Conservation (phyloP, 2,797 vertebrate genomes). For the Sebastes hubbsi region DNA sequence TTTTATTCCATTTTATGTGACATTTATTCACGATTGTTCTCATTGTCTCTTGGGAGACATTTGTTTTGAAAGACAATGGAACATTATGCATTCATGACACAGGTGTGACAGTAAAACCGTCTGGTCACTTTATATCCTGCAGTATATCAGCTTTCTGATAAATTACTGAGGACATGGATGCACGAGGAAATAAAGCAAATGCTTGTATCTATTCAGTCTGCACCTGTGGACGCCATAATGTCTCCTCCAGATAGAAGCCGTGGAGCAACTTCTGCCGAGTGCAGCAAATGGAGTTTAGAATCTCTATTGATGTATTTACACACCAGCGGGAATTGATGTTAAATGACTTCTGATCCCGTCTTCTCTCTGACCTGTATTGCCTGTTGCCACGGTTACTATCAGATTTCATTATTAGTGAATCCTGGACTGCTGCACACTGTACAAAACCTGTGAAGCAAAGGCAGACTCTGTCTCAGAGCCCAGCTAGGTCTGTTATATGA, state of each 20-base stretch:
- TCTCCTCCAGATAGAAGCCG: slow-evolving; percentile 17
- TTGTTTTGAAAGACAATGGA: slow-evolving; percentile 20
- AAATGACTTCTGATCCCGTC: slow-evolving; percentile 53
- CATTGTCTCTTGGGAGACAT: neutral
- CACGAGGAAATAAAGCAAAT: slow-evolving; percentile 1
- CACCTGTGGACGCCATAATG: slow-evolving; percentile 17
- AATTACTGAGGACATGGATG: slow-evolving; percentile 11
- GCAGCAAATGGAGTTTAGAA: slow-evolving; percentile 39
- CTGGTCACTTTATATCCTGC: slow-evolving; percentile 36
- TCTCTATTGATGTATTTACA: slow-evolving; percentile 44
- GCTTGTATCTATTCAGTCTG: slow-evolving; percentile 8
- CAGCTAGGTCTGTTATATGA: slow-evolving; percentile 18
- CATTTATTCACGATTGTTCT: neutral
- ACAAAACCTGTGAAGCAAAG: slow-evolving; percentile 16
- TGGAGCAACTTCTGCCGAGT: slow-evolving; percentile 19
- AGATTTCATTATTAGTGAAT: slow-evolving; percentile 62
- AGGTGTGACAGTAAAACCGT: slow-evolving; percentile 29
- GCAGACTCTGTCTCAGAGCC: slow-evolving; percentile 9
- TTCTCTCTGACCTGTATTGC: slow-evolving; percentile 47
- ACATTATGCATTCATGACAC: slow-evolving; percentile 27
- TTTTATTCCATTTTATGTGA: slow-evolving; percentile 1
- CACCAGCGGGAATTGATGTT: slow-evolving; percentile 41
- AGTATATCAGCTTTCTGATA: slow-evolving; percentile 34
- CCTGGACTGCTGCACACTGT: slow-evolving; percentile 22
- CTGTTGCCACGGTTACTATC: slow-evolving; percentile 65